A percentile compares a stretch with the other conserved stretches of the same genome.
Conservation (phyloP, 1,140 invertebrate genomes). For the Artemia franciscana region DNA sequence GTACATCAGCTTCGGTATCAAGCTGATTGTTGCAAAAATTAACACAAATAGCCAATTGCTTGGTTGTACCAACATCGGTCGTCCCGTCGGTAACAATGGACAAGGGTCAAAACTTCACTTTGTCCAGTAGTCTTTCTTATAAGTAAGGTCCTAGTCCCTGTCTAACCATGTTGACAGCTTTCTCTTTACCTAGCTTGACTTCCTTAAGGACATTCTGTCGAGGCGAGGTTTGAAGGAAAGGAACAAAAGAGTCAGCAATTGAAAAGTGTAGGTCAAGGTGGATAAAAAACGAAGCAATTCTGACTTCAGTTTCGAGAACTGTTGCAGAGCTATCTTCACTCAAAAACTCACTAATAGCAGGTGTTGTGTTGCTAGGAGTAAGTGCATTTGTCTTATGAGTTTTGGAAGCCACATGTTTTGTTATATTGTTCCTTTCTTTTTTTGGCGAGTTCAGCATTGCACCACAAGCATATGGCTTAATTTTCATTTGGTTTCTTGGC, state of each 20-base stretch:
- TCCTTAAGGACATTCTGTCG: background rate
- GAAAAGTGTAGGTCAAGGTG: background rate
- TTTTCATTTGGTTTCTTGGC: background rate
- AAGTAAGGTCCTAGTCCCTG: conserved; percentile 3
- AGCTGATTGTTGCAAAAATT: conserved; percentile 11
- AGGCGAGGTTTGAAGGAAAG: background rate
- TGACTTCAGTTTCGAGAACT: conserved; percentile 1
- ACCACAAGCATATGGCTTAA: background rate
- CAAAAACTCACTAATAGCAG: too few relatives aligned
- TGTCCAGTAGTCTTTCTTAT: background rate
- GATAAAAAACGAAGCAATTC: background rate
- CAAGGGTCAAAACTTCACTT: background rate
- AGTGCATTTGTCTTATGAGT: too few relatives aligned
- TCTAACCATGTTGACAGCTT: background rate
- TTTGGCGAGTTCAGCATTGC: background rate
- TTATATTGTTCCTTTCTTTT: background rate
- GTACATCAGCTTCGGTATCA: conserved; percentile 3
- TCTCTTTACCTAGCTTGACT: background rate
- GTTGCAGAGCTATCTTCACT: too few relatives aligned
- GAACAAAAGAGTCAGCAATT: background rate
- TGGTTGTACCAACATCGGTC: conserved; percentile 10
- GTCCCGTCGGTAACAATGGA: conserved; percentile 11
- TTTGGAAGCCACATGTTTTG: background rate
- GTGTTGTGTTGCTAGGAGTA: too few relatives aligned
- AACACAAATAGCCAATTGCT: conserved; percentile 10